Base-by-base conservation (phyloP, 2,113 vertebrate species). In the Ramphastos sulfuratus region DNA sequence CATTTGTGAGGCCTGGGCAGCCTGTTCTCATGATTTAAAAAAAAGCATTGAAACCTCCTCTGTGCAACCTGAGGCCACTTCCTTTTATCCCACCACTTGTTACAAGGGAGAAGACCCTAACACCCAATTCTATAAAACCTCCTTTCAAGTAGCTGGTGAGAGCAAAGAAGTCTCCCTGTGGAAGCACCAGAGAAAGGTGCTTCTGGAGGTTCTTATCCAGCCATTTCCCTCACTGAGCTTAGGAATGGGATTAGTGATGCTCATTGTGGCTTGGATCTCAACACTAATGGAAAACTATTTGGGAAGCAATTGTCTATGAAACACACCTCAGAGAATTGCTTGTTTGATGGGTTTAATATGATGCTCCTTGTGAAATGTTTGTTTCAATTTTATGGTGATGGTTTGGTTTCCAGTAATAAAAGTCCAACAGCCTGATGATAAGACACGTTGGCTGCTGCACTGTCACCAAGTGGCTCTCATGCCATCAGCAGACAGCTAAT, bases 391-490 rank as follows among this genome's bases (percentile, higher is more conserved):
- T 85, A 75, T 61, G 58, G 39, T 69, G 61, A 72, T 76, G 33
- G 28, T 67, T 84, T 76, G 12, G 42, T 88, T 96, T 93, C 76
- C 93, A 86, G 82, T 78, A 96, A 87, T 60, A 91, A 46, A 46
- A 82, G 56, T 56, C 84, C 42, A 13, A 33, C 31, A 39, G 15
- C 63, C 63, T 61, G 63, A 50, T 20, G 10, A 6, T 55, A 42
- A 76, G 59, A 75, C 58, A 28, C 24, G 15, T 39, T 44, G 65
- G 30, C 65, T 75, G 69, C 76, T 77, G 4, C 12, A 2, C 7
- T 13, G 5, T 37, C 87, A 75, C 20, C 48, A 59, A 37, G 39
- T 52, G 58, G 42, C 64, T 66, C 42, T 83, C 56, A 15, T 4
- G 30, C 18, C 23, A 19, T 54, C 52, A 77, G 37, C 21, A 70